A percentile compares a stretch with the other conserved stretches of the same genome.
These are phyloP conservation scores for Boloria selene DNA, from an alignment of 2,888 invertebrate species.

Conservation along the genomic window DNA sequence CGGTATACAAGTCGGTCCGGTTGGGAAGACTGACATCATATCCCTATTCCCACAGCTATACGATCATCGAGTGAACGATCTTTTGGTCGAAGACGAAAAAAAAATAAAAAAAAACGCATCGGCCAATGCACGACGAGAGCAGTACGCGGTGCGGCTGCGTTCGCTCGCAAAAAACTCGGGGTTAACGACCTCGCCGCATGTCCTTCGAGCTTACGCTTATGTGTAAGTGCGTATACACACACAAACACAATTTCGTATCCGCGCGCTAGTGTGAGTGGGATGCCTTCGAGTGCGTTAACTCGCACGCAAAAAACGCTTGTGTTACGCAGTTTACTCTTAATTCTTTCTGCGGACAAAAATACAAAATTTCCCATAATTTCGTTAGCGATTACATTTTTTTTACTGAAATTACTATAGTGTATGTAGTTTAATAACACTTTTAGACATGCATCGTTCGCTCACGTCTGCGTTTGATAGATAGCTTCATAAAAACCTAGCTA, in stretches of 20 bases:
- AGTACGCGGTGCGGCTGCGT: constrained; percentile 71
- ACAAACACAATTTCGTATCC: constrained; percentile 46
- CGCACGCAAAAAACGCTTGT: constrained; percentile 54
- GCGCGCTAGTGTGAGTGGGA: constrained; percentile 59
- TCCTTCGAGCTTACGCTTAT: constrained; percentile 68
- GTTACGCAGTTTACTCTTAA: constrained; percentile 61
- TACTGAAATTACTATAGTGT: background rate
- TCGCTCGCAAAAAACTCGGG: constrained; percentile 75
- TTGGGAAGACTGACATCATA: constrained; percentile 62
- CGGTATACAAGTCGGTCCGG: constrained; percentile 50
- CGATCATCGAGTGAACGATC: constrained; percentile 62
- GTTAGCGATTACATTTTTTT: constrained; percentile 2
- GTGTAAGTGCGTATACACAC: constrained; percentile 63
- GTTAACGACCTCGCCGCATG: constrained; percentile 75
- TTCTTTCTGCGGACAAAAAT: constrained; percentile 58
- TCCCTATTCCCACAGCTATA: constrained; percentile 67
- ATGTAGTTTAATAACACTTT: constrained; percentile 11
- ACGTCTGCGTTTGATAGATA: constrained; percentile 12
- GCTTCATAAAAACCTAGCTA: constrained; percentile 13
- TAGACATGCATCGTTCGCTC: constrained; percentile 1
- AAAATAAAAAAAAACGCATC: constrained; percentile 57
- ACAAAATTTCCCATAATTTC: constrained; percentile 8
- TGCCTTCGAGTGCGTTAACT: constrained; percentile 65
- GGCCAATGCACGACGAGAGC: constrained; percentile 72
- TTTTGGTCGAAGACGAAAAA: constrained; percentile 48